phyloP scores from a whole-genome alignment of 2,888 invertebrate species.

The Branchipolynoe longqiensis region DNA sequence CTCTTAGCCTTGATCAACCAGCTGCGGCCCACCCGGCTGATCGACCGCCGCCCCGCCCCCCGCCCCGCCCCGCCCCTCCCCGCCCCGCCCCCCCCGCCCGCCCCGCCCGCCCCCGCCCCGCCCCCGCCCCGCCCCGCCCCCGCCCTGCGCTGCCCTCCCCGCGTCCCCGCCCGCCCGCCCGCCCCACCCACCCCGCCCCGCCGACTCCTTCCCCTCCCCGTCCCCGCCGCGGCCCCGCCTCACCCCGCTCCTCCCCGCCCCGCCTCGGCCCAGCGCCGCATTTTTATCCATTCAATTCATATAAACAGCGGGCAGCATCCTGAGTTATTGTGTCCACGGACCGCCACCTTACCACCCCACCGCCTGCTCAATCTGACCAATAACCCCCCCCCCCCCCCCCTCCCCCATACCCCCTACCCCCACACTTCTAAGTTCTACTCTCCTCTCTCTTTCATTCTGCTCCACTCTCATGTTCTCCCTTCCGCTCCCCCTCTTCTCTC shows the following conservation, averaged over 20 bases:
- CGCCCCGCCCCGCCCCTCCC: neutral
- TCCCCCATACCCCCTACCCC: neutral
- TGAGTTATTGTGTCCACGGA: conserved; percentile 39
- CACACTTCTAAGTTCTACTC: no score
- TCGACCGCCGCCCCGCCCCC: neutral
- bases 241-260: neutral
- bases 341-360: neutral
- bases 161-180: no score
- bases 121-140: conserved; percentile 4
- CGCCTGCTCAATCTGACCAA: neutral
- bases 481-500: no score
- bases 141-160: no score
- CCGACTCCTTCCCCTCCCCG: neutral
- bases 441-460: no score
- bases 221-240: conserved; percentile 12
- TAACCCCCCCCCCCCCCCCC: conserved; percentile 8
- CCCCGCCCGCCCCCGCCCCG: neutral
- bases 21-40: conserved; percentile 17
- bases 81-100: conserved; percentile 27
- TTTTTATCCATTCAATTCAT: conserved; percentile 56
- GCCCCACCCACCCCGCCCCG: neutral
- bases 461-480: no score
- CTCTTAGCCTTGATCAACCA: conserved; percentile 52
- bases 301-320: conserved; percentile 1
- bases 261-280: conserved; percentile 12